Percentiles rank a stretch among this genome's conserved stretches.
phyloP scores from a whole-genome alignment of 2,797 vertebrate species.

The Myiotriccus ornatus region DNA sequence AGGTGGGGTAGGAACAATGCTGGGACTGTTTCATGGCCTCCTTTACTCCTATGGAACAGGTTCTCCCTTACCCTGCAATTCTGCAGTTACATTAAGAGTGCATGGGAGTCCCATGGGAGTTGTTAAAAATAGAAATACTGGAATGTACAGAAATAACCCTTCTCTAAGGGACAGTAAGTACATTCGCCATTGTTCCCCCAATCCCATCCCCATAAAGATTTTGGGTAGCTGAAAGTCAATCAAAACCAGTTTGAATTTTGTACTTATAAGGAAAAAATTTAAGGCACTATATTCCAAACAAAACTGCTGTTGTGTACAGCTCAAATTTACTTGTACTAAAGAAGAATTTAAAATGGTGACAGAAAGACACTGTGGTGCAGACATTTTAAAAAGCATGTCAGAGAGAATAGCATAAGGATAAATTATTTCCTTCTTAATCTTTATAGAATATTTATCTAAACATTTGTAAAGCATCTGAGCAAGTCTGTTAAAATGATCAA shows the following conservation, averaged over 20 bases:
- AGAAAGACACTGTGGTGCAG: neutral
- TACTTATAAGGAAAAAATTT: neutral
- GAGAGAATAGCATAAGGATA: neutral
- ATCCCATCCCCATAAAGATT: fast-evolving
- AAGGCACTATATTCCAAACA: neutral
- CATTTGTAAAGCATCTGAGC: neutral
- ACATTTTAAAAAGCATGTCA: neutral
- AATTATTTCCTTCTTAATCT: neutral
- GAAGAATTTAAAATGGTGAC: neutral
- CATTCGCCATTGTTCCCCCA: neutral
- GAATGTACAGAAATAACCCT: neutral
- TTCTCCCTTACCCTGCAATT: neutral
- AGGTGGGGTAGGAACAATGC: slow-evolving; percentile 57
- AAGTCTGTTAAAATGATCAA: neutral
- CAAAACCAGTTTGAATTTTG: neutral
- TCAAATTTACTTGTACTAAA: neutral
- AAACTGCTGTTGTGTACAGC: neutral
- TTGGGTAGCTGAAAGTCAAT: neutral
- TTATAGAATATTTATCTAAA: neutral
- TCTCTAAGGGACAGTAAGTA: neutral
- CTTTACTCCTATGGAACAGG: neutral
- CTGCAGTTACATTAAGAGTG: neutral
- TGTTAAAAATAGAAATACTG: neutral
- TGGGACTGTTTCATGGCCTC: neutral
- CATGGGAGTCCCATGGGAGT: neutral